A percentile compares a stretch with the other conserved stretches of the same genome.
Evolutionary conservation across 2,113 vertebrate genomes (phyloP).

Genomic region (Neodontobutis hainanensis): DNA sequence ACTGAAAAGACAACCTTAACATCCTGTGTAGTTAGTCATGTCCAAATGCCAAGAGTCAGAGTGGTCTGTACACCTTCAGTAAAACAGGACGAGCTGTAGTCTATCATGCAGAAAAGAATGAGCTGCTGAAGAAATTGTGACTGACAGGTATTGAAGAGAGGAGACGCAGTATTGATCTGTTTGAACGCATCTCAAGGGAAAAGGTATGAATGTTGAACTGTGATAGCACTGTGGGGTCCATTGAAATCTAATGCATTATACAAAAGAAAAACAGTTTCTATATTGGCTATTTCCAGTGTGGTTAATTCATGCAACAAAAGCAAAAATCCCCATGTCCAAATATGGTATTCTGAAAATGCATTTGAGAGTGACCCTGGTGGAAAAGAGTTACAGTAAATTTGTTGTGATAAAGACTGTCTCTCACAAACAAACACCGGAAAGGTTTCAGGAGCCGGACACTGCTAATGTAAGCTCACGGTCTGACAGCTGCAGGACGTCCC

Average conservation of each 20-base stretch:
- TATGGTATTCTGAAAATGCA: not conserved
- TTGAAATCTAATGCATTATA: not conserved
- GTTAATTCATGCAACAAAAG: not conserved
- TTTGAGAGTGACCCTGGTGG: not conserved
- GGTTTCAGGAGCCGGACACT: not conserved
- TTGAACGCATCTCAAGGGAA: constrained; percentile 7
- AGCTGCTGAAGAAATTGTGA: constrained; percentile 58
- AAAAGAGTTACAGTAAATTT: not conserved
- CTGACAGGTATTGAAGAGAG: constrained; percentile 61
- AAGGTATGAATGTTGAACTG: not conserved
- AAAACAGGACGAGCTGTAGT: constrained; percentile 12
- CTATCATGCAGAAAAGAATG: constrained; percentile 43
- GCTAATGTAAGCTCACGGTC: constrained; percentile 6
- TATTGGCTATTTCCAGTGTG: constrained; percentile 1
- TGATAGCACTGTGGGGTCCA: not conserved
- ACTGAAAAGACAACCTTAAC: too few relatives aligned
- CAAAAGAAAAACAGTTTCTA: not conserved
- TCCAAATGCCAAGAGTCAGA: too few relatives aligned
- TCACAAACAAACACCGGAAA: constrained; percentile 14
- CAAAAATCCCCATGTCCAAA: constrained; percentile 2
- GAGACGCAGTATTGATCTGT: constrained; percentile 59
- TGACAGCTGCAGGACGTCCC: constrained; percentile 5
- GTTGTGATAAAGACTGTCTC: constrained; percentile 8
- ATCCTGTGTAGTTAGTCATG: too few relatives aligned
- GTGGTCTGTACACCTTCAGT: too few relatives aligned